A percentile compares a stretch with the other conserved stretches of the same genome.
These are phyloP conservation scores for Nasua narica DNA, from an alignment of 2,797 vertebrate species.

Conservation along the genomic window DNA sequence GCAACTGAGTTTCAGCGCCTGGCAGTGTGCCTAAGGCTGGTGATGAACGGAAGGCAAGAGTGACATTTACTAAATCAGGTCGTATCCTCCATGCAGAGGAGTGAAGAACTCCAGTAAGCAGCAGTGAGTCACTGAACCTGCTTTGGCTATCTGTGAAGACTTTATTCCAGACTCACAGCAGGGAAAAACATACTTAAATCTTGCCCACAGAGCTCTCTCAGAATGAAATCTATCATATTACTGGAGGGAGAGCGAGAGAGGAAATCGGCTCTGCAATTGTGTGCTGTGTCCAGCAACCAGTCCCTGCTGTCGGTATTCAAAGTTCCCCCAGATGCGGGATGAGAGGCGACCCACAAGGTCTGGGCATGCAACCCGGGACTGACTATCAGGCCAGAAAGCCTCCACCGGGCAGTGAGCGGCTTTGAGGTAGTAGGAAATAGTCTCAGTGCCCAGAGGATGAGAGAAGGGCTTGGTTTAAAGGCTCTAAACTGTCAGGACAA, in stretches of 20 bases:
- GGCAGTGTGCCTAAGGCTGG: neutral
- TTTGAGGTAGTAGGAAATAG: slow-evolving; percentile 53
- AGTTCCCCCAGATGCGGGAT: slow-evolving; percentile 51
- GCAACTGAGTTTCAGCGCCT: neutral
- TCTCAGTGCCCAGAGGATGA: slow-evolving; percentile 42
- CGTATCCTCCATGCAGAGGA: neutral
- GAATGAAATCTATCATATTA: slow-evolving; percentile 60
- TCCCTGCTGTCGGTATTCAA: slow-evolving; percentile 25
- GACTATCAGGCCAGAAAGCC: neutral
- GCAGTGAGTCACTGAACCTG: slow-evolving; percentile 42
- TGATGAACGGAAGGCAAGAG: slow-evolving; percentile 17
- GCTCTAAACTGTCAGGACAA: neutral
- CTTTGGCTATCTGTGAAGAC: slow-evolving; percentile 53
- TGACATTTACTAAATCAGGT: slow-evolving; percentile 49
- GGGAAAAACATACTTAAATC: slow-evolving; percentile 64
- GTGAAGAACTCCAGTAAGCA: neutral
- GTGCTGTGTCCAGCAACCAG: neutral
- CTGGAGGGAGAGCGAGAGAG: neutral
- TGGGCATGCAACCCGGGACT: neutral
- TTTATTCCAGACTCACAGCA: slow-evolving; percentile 59
- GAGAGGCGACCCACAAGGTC: slow-evolving; percentile 27
- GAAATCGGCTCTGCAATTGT: slow-evolving; percentile 47
- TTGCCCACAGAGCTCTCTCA: slow-evolving; percentile 24
- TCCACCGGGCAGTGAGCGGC: neutral
- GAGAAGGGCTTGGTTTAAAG: neutral